A percentile compares a stretch with the other conserved stretches of the same genome.
phyloP scores from a whole-genome alignment of 2,888 invertebrate genomes.

The Hydroisotoma schaefferi region DNA sequence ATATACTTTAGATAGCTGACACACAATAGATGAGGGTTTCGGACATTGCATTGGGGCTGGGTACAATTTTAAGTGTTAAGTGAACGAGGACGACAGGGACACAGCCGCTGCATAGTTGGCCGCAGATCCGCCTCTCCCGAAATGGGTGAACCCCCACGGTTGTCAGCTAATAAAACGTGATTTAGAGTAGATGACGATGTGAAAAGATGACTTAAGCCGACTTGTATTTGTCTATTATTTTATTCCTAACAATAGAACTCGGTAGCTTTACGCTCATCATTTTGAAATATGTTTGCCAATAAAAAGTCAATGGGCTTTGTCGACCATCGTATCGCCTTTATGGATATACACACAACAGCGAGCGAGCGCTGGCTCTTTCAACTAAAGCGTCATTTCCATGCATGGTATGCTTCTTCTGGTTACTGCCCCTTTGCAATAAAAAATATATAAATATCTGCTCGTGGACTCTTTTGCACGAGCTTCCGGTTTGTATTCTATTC shows the following conservation, averaged over 20 bases:
- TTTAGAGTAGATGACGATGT: conserved; percentile 37
- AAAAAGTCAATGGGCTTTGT: conserved; percentile 12
- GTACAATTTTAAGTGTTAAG: conserved; percentile 43
- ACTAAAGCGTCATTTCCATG: background rate
- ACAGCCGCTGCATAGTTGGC: conserved; percentile 11
- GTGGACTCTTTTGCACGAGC: too few species aligned
- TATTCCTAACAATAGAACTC: background rate
- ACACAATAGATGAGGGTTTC: too few species aligned
- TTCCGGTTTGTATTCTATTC: too few species aligned
- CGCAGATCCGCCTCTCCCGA: conserved; percentile 36
- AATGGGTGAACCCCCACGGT: conserved; percentile 46
- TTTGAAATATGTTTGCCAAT: background rate
- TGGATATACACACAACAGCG: too few species aligned
- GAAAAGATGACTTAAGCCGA: conserved; percentile 4
- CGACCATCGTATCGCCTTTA: too few species aligned
- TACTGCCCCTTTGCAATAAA: too few species aligned
- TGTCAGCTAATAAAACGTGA: conserved; percentile 46
- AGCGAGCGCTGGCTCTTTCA: background rate
- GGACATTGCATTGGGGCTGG: too few species aligned
- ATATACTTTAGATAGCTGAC: too few species aligned
- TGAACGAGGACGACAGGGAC: conserved; percentile 28
- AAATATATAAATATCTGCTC: too few species aligned
- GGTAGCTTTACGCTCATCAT: conserved; percentile 2
- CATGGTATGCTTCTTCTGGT: background rate
- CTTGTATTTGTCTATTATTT: conserved; percentile 2